phyloP scores from a whole-genome alignment of 2,888 invertebrate species.

The Psylliodes chrysocephalus region DNA sequence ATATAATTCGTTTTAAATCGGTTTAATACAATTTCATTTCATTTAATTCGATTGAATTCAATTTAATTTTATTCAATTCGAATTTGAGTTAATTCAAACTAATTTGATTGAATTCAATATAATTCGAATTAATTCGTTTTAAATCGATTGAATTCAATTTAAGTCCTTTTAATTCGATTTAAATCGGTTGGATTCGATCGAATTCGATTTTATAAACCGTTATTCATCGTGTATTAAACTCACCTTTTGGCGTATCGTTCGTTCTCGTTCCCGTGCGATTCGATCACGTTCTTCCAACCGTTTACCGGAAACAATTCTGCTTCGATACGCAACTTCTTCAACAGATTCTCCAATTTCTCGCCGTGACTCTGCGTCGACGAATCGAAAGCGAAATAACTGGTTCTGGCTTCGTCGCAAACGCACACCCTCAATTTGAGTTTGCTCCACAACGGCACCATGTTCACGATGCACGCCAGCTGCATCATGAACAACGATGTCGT shows the following conservation, averaged over 20 bases:
- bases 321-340: conserved; percentile 86
- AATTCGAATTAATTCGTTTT: no score
- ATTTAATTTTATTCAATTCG: no score
- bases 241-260: conserved; percentile 58
- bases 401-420: conserved; percentile 72
- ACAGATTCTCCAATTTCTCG: conserved; percentile 72
- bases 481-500: conserved; percentile 94
- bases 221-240: no score
- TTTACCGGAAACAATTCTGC: conserved; percentile 80
- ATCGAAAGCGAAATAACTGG: conserved; percentile 56
- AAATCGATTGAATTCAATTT: no score
- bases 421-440: conserved; percentile 86
- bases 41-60: no score
- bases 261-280: conserved; percentile 52
- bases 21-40: no score
- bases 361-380: conserved; percentile 50
- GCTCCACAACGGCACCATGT: conserved; percentile 91
- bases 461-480: conserved; percentile 94
- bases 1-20: no score
- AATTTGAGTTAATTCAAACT: no score
- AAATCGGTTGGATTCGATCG: no score
- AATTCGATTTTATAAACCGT: no score
- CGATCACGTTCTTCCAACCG: conserved; percentile 59
- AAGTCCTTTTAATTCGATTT: conserved; percentile 20
- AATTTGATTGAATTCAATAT: no score